These are phyloP conservation scores for Chaetorhynchus papuensis DNA, from an alignment of 2,113 vertebrate genomes.

Conservation along the genomic window DNA sequence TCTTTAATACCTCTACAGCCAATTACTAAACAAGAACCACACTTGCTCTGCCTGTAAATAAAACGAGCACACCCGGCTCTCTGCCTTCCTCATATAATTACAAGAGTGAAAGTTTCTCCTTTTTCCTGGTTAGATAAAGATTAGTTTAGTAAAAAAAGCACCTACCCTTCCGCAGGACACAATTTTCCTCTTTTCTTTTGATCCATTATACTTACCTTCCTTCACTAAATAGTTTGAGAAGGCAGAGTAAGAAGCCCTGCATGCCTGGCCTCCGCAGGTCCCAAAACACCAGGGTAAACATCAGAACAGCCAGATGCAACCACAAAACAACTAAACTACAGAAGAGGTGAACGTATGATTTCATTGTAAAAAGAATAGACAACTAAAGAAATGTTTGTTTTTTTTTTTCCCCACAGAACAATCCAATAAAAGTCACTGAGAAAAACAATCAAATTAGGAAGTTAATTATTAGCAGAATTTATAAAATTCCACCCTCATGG, in stretches of 20 bases:
- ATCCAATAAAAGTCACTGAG: neutral
- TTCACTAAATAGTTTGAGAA: neutral
- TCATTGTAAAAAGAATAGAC: neutral
- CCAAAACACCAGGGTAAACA: neutral
- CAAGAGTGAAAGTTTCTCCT: neutral
- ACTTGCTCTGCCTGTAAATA: neutral
- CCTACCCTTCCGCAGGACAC: neutral
- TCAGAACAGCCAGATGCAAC: neutral
- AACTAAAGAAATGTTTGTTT: neutral
- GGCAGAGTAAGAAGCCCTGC: neutral
- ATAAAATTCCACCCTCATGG: neutral
- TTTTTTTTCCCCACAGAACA: neutral
- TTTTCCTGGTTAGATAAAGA: neutral
- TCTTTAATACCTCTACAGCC: neutral
- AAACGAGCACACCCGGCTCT: fast-evolving
- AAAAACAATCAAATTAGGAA: neutral
- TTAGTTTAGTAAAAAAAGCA: neutral
- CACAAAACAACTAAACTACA: neutral
- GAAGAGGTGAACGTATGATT: neutral
- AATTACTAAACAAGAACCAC: neutral
- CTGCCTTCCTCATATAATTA: neutral
- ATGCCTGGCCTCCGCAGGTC: neutral
- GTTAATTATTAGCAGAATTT: neutral
- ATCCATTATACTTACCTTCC: neutral
- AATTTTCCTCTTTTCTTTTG: neutral